Evolutionary conservation across 2,113 vertebrate genomes (phyloP), one percentile per base, ranked within the genome.

Genomic region (Laticauda colubrina): DNA sequence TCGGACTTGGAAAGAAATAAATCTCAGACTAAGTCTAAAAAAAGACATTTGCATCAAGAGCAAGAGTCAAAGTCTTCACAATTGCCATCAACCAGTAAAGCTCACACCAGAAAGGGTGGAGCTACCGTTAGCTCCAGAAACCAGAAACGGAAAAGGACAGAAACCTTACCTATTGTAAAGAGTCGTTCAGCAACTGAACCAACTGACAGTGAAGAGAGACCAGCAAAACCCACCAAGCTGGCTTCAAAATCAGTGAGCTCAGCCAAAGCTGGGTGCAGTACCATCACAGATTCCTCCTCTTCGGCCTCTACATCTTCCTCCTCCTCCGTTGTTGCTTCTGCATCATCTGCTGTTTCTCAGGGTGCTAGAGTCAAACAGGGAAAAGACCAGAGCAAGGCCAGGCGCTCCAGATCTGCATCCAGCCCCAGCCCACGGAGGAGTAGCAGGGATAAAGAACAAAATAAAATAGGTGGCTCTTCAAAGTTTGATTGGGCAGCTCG

Each of bases 261-360:
- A 98, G 99, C 99, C 99, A 99, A 99, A 99, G 99, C 99, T 99
- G 99, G 99, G 98, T 99, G 99, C 98, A 99, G 98, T 98, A 98
- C 98, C 97, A 98, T 99, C 98, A 99, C 99, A 29, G 99, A 99
- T 98, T 99, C 99, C 93, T 98, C 98, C 94, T 99, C 99, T 96
- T 98, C 99, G 94, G 99, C 99, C 97, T 99, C 99, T 56, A 98
- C 99, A 93, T 99, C 98, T 64, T 98, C 98, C 24, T 98, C 99
- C 0, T 99, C 98, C 87, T 98, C 98, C 93, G 98, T 98, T 94
- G 98, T 98, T 90, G 98, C 98, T 93, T 98, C 98, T 87, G 98
- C 98, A 94, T 99, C 99, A 96, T 99, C 98, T 92, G 95, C 98
- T 94, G 97, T 98, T 94, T 98, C 98, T 92, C 98, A 98, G 96